Evolutionary conservation across 2,113 vertebrate genomes (phyloP).

Genomic region (Hemibagrus wyckioides): DNA sequence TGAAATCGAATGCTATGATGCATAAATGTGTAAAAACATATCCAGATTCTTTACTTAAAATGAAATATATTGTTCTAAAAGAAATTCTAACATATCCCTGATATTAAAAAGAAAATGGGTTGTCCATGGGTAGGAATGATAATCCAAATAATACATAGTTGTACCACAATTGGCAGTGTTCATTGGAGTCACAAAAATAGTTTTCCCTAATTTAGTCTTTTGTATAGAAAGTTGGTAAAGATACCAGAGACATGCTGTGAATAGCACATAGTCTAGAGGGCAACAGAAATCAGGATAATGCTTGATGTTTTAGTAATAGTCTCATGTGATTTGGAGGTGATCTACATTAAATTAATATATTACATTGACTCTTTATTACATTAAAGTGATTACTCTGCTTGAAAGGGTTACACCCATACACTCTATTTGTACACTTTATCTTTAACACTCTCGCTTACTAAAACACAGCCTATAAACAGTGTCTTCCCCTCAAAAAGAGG

Average conservation of each 20-base stretch:
- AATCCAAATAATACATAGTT: neutral
- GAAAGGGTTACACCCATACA: neutral
- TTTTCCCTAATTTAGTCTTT: neutral
- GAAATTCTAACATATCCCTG: neutral
- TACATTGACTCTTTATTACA: neutral
- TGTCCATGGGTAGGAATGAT: neutral
- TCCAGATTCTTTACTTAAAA: neutral
- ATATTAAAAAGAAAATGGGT: neutral
- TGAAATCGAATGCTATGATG: neutral
- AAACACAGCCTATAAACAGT: neutral
- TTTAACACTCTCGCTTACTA: neutral
- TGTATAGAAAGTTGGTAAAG: neutral
- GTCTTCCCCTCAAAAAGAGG: slow-evolving; percentile 2
- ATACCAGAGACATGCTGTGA: neutral
- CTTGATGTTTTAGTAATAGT: neutral
- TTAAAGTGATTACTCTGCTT: neutral
- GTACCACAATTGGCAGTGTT: neutral
- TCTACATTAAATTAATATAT: neutral
- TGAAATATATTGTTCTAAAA: neutral
- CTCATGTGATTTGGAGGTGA: neutral
- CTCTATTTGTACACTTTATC: neutral
- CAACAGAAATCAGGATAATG: neutral
- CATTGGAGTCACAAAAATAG: neutral
- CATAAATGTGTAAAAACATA: neutral
- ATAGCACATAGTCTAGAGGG: neutral